These are phyloP conservation scores for Platycheirus rosarum DNA, from an alignment of 2,888 invertebrate genomes.

Conservation along the genomic window DNA sequence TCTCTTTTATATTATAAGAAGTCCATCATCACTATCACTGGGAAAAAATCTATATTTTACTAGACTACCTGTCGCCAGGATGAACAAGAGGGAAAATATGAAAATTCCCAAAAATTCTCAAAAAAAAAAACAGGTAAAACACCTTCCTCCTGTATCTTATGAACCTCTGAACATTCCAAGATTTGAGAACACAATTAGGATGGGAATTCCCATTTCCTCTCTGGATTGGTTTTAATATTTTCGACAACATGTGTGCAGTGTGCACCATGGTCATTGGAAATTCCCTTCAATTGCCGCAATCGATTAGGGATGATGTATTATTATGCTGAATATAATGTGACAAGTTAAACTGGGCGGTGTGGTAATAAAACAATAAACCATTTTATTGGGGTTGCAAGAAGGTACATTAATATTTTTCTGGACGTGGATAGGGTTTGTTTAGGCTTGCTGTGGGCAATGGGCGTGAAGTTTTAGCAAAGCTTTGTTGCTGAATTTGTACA, in stretches of 20 bases:
- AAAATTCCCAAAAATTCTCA: constrained; percentile 46
- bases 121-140: constrained; percentile 62
- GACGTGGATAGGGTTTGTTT: constrained; percentile 39
- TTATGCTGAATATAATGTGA: constrained; percentile 66
- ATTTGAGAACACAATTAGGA: constrained; percentile 52
- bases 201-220: constrained; percentile 71
- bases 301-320: constrained; percentile 70
- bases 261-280: constrained; percentile 52
- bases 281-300: constrained; percentile 62
- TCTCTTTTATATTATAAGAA: constrained; percentile 31
- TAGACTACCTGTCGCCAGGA: constrained; percentile 65
- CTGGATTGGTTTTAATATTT: constrained; percentile 27
- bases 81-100: constrained; percentile 19
- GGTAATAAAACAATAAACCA: constrained; percentile 60
- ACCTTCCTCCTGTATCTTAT: constrained; percentile 1
- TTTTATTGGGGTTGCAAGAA: constrained; percentile 29
- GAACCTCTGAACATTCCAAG: no score
- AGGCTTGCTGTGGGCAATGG: constrained; percentile 24
- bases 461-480: constrained; percentile 53
- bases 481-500: no score
- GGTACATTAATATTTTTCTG: neutral
- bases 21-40: constrained; percentile 45
- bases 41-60: constrained; percentile 6
- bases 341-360: constrained; percentile 64
- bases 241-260: constrained; percentile 15